Evolutionary conservation across 2,888 invertebrate genomes (phyloP), one percentile per base, ranked within the genome.

Genomic region (Hirudinaria manillensis): DNA sequence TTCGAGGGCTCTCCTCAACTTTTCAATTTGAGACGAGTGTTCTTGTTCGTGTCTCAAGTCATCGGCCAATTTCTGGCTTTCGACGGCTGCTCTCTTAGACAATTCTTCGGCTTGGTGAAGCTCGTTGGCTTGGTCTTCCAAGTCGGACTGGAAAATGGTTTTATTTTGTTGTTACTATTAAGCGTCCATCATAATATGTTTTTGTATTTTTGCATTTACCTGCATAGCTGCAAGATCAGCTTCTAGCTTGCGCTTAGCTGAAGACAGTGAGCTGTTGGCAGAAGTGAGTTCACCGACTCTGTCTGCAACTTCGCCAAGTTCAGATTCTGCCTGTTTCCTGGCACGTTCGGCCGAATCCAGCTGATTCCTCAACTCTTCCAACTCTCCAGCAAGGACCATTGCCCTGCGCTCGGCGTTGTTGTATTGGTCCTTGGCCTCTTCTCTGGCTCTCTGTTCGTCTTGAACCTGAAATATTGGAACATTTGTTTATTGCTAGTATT

Each of bases 21-120:
- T 97, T 89, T 99, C 98, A 87, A 96, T 94, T 84, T 94, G 94
- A 27, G 53, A 55, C 27, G 53, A 45, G 24, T 72, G 72, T 55
- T 99, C 98, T 88, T 99, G 98, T 88, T 99, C 98, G 82, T 96
- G 96, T 85, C 98, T 91, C 87, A 99, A 92, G 86, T 99, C 98
- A 87, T 99, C 98, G 81, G 98, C 97, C 80, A 99, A 90, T 86
- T 97, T 91, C 83, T 97, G 95, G 82, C 97, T 97, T 87, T 99
- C 98, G 45, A 81, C 81, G 78, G 82, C 78, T 38, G 85, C 83
- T 79, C 84, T 84, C 82, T 85, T 85, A 74, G 82, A 79, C 38
- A 82, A 80, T 88, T 99, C 99, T 87, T 99, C 98, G 81, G 95
- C 94, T 89, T 93, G 93, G 90, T 95, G 95, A 87, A 97, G 94